Conservation (phyloP, 2,888 invertebrate genomes). For the Eustalomyia histrio region DNA sequence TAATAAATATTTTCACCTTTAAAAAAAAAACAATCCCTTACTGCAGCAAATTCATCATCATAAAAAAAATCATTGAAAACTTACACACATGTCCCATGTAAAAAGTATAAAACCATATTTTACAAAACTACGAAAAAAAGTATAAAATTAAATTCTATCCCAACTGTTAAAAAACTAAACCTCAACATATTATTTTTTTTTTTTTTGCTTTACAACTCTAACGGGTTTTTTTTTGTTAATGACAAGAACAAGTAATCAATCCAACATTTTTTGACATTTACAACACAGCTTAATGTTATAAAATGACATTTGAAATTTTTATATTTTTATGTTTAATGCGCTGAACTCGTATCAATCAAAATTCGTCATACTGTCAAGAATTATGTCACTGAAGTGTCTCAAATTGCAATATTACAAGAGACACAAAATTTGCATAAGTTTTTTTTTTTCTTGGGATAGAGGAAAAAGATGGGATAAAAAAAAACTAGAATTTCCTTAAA, state of each 20-base stretch:
- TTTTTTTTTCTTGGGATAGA: conserved; percentile 15
- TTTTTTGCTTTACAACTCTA: background rate
- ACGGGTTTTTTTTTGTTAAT: conserved; percentile 26
- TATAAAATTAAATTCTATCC: conserved; percentile 6
- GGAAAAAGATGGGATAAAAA: background rate
- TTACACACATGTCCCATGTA: background rate
- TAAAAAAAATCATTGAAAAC: background rate
- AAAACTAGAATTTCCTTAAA: background rate
- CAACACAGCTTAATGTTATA: conserved; percentile 55
- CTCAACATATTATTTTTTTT: background rate
- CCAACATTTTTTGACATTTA: conserved; percentile 56
- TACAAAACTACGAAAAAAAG: background rate
- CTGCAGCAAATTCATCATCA: conserved; percentile 56
- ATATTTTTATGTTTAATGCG: conserved; percentile 23
- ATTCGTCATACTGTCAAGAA: conserved; percentile 77
- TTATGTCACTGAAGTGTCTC: conserved; percentile 77
- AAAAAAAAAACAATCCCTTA: conserved; percentile 30
- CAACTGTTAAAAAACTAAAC: conserved; percentile 9
- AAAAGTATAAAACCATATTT: background rate
- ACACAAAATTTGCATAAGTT: conserved; percentile 58
- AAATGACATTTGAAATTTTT: conserved; percentile 16
- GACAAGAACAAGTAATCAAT: conserved; percentile 61
- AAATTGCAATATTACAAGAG: conserved; percentile 72
- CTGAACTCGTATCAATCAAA: conserved; percentile 75
- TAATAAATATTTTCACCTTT: conserved; percentile 18